These are phyloP conservation scores for Mus spicilegus DNA, from an alignment of 2,113 vertebrate species.

Conservation along the genomic window DNA sequence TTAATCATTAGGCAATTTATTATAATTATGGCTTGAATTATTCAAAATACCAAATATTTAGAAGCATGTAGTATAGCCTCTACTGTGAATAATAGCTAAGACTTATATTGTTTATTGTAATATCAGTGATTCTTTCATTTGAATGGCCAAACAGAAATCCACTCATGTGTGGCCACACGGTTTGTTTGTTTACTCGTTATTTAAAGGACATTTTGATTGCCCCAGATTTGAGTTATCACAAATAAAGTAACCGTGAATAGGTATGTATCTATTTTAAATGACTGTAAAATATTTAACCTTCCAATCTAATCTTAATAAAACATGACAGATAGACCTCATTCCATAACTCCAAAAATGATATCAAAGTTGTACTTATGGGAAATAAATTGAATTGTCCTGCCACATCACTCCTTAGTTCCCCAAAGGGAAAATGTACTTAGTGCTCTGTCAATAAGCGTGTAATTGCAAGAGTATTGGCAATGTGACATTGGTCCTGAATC, in stretches of 20 bases:
- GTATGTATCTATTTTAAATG: background rate
- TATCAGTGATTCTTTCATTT: background rate
- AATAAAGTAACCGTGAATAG: background rate
- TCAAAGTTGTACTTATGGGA: background rate
- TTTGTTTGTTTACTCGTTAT: background rate
- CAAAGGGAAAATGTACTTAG: background rate
- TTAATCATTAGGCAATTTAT: background rate
- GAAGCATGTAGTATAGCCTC: background rate
- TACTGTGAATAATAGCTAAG: background rate
- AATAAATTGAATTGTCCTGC: background rate
- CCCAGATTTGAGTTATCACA: background rate
- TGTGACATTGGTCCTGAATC: background rate
- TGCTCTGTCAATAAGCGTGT: background rate
- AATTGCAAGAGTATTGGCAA: background rate
- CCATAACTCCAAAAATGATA: background rate
- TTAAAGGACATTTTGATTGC: background rate
- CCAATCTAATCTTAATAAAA: background rate
- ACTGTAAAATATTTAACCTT: background rate
- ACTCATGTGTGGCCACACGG: background rate
- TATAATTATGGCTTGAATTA: background rate
- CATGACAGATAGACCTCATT: background rate
- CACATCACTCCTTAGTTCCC: background rate
- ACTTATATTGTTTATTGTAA: background rate
- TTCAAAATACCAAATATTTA: background rate
- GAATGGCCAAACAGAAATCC: background rate